Base-by-base conservation (phyloP, 2,797 vertebrate genomes). In the Poecilia velifera region DNA sequence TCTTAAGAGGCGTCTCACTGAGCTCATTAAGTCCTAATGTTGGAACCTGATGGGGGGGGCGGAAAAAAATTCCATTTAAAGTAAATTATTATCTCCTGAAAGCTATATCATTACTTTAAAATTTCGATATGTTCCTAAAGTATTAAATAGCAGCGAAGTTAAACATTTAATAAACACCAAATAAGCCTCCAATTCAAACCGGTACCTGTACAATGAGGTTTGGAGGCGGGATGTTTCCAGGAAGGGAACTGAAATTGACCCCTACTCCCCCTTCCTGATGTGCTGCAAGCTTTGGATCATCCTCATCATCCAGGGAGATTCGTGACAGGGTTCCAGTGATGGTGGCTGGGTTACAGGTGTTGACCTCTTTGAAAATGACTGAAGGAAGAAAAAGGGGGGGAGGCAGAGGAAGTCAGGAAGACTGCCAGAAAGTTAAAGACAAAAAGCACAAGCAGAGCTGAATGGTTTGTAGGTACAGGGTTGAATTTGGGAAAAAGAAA, bases 331-430 rank as follows among this genome's bases (percentile, higher is more conserved):
- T 98, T 79, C 98, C 98, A 0, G 98, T 99, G 95, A 99, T 99
- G 95, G 98, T 99, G 76, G 98, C 97, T 0, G 98, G 97, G 90
- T 99, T 99, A 91, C 98, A 99, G 49, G 98, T 97, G 95, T 98
- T 99, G 90, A 99, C 97, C 93, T 99, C 98, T 92, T 99, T 99
- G 94, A 99, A 99, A 82, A 99, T 97, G 93, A 99, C 98, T 99
- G 90, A 76, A 74, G 81, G 57, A 62, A 81, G 79, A 77, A 31
- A 45, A 59, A 0, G 1, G 82, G 73, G 75, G 76, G 73, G 76
- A 72, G 79, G 78, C n/a, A 59, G 49, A 59, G 53, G 34, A 77
- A 73, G 73, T 51, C 4, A 9, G 10, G 70, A 51, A 75, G 64
- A 74, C 0, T 64, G 53, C 8, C 41, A 73, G 57, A 76, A 18